Base-by-base conservation (phyloP, 2,797 vertebrate species). In the Zenarchopterus dispar region DNA sequence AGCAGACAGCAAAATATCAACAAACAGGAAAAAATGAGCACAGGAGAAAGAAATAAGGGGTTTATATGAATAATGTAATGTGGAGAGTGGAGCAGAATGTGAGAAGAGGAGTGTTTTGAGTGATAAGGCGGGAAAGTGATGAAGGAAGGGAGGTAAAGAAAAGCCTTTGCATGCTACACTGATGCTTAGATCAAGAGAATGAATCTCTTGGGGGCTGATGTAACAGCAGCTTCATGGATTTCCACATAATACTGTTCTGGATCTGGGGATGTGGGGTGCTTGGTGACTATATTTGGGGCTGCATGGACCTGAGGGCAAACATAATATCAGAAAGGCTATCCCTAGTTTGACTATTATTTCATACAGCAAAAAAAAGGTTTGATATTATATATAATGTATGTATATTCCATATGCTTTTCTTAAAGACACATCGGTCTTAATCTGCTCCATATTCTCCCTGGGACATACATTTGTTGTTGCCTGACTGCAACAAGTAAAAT, bases 341-440 rank as follows among this genome's bases (percentile, higher is more conserved):
- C 59, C 57, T 60, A 13, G 9, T 47, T 62, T 52, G 62, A 84
- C 91, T 90, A 83, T 82, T 80, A 91, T 92, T 93, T 87, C 26
- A 67, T 53, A 64, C 69, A 68, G 71, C 80, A 73, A 50, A 52
- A 49, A 17, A 9, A 67, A 68, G 46, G 33, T 70, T 45, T 23
- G 70, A 87, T 66, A 59, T 86, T 84, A 69, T 55, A 81, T 88
- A 84, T 79, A 31, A 36, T 56, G 54, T 84, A 62, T 87, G 84
- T 77, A 80, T 80, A 26, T 22, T 22, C 13, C 16, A 15, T 23
- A 15, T 39, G 13, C 36, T 47, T 47, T 47, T 23, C 18, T 39
- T 39, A 39, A 10, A 15, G 15, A 39, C 74, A 70, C 62, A 21
- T 57, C 73, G 45, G 76, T 71, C 74, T 73, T 7, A 43, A 41